phyloP scores from a whole-genome alignment of 1,140 invertebrate species.

The Heliconius hermathena region DNA sequence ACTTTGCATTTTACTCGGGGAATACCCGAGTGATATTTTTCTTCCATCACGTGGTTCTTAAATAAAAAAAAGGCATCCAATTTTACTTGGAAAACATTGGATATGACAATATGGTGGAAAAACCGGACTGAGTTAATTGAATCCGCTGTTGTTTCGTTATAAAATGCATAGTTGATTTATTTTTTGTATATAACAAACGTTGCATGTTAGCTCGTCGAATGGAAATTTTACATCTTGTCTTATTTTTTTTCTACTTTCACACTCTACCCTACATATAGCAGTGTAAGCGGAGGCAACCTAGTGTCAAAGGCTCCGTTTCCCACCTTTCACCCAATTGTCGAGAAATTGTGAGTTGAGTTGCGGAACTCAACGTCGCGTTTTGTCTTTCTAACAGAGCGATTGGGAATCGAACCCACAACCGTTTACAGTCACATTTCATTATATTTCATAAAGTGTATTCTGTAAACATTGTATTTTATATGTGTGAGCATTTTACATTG shows the following conservation, averaged over 20 bases:
- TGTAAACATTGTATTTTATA: background rate
- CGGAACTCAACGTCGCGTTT: too few relatives aligned
- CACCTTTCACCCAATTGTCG: too few relatives aligned
- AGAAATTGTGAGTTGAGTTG: too few relatives aligned
- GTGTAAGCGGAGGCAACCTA: too few relatives aligned
- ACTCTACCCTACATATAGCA: too few relatives aligned
- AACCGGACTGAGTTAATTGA: slow-evolving; percentile 32
- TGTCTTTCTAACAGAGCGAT: too few relatives aligned
- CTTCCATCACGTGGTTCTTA: slow-evolving; percentile 20
- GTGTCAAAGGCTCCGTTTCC: too few relatives aligned
- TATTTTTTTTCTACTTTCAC: too few relatives aligned
- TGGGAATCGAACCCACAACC: too few relatives aligned
- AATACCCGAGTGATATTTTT: background rate
- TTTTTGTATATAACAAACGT: slow-evolving; percentile 26
- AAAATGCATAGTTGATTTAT: slow-evolving; percentile 46
- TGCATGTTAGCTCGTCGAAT: slow-evolving; percentile 18
- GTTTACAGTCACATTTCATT: background rate
- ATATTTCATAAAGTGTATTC: background rate
- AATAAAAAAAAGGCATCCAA: slow-evolving; percentile 25
- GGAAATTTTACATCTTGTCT: slow-evolving; percentile 20
- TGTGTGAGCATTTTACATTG: slow-evolving; percentile 19
- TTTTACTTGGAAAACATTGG: slow-evolving; percentile 29
- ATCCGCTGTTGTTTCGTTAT: slow-evolving; percentile 45
- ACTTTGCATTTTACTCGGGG: background rate
- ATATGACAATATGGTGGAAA: slow-evolving; percentile 31